These are phyloP conservation scores for Equus przewalskii DNA, from an alignment of 2,113 vertebrate genomes.

Conservation along the genomic window DNA sequence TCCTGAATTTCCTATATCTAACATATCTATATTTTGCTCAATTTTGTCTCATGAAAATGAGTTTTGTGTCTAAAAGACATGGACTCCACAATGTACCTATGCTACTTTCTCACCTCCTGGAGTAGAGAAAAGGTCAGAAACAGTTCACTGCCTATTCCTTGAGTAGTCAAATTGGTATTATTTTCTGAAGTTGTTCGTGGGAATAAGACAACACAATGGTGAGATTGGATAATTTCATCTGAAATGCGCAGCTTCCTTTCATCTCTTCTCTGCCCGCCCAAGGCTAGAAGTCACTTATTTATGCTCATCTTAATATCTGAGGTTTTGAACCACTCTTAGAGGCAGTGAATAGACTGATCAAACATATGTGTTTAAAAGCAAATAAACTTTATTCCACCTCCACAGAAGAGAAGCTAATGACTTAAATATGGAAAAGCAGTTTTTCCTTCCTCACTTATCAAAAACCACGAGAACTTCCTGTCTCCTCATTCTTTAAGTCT, in stretches of 20 bases:
- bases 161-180: conserved; percentile 65
- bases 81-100: conserved; percentile 64
- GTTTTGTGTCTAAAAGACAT: conserved; percentile 66
- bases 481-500: conserved; percentile 80
- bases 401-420: background rate
- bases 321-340: background rate
- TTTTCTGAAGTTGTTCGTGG: conserved; percentile 75
- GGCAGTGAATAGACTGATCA: background rate
- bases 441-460: conserved; percentile 6
- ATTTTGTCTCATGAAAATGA: conserved; percentile 55
- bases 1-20: conserved; percentile 40
- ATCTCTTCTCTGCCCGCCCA: background rate
- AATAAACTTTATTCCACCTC: conserved; percentile 34
- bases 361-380: conserved; percentile 26
- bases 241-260: conserved; percentile 32
- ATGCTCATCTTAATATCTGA: background rate
- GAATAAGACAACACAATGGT: conserved; percentile 62
- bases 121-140: conserved; percentile 80
- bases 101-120: conserved; percentile 72
- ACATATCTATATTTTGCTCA: conserved; percentile 49
- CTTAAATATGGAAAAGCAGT: background rate
- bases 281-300: background rate
- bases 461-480: conserved; percentile 67
- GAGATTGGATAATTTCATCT: conserved; percentile 62
- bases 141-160: conserved; percentile 79